phyloP scores from a whole-genome alignment of 2,797 vertebrate genomes.

The Cercopithecus neglectus region DNA sequence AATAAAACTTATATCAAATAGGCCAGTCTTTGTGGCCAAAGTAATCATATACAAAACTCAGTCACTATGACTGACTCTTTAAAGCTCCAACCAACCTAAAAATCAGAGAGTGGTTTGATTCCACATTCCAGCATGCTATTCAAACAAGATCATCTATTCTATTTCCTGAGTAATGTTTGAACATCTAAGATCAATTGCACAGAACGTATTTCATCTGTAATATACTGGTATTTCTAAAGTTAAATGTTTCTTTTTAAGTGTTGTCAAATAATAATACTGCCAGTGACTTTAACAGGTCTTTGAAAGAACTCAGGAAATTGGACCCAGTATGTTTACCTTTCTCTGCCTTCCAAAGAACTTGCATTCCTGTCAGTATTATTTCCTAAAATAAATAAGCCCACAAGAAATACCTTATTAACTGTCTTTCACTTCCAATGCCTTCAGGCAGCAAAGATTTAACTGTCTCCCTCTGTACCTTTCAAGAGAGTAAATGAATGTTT shows the following conservation, averaged over 20 bases:
- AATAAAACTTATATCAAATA: background rate
- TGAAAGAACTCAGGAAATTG: background rate
- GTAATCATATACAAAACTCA: background rate
- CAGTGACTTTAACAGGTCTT: slow-evolving; percentile 4
- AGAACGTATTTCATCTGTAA: background rate
- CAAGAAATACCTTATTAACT: background rate
- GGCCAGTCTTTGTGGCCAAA: background rate
- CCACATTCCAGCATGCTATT: background rate
- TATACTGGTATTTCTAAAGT: background rate
- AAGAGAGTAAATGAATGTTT: background rate
- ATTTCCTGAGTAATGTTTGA: background rate
- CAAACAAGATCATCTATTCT: background rate
- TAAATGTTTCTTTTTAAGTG: background rate
- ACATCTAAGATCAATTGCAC: background rate
- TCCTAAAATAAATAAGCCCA: slow-evolving; percentile 14
- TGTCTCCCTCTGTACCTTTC: background rate
- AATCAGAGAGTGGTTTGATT: background rate
- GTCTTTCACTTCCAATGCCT: background rate
- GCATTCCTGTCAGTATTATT: background rate
- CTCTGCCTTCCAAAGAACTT: background rate
- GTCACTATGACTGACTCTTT: background rate
- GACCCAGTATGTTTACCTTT: background rate
- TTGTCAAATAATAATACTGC: background rate
- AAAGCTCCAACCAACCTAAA: background rate
- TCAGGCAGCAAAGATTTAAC: background rate